These are phyloP conservation scores for Biston betularia DNA, from an alignment of 2,888 invertebrate species.

Conservation along the genomic window DNA sequence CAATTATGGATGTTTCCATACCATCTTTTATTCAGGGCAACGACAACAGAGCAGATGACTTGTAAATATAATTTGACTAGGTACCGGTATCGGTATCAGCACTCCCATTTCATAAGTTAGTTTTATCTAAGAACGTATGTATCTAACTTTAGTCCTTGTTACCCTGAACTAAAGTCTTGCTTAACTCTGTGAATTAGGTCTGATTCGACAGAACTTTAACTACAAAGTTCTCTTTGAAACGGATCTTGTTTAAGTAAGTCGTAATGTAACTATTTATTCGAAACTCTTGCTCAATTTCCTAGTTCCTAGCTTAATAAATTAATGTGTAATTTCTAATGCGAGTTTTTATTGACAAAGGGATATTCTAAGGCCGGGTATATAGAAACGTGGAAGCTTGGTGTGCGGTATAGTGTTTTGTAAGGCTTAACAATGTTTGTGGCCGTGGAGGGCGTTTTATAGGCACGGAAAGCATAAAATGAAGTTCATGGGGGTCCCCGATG, in stretches of 20 bases:
- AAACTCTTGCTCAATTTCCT: constrained; percentile 37
- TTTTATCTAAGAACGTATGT: neutral
- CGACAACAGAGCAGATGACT: constrained; percentile 37
- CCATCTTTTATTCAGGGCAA: constrained; percentile 49
- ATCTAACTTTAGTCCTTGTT: constrained; percentile 59
- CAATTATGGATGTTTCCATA: constrained; percentile 1
- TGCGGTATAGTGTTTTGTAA: constrained; percentile 39
- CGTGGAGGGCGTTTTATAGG: constrained; percentile 44
- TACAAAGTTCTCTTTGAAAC: constrained; percentile 61
- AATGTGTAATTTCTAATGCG: constrained; percentile 21
- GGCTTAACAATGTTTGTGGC: constrained; percentile 34
- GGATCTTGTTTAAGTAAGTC: constrained; percentile 43
- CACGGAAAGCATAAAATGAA: constrained; percentile 47
- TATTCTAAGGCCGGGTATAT: constrained; percentile 19
- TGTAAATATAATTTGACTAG: constrained; percentile 33
- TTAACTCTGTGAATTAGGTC: constrained; percentile 26
- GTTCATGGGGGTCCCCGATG: constrained; percentile 50
- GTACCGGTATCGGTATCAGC: constrained; percentile 2
- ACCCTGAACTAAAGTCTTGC: constrained; percentile 54
- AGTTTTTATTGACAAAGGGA: constrained; percentile 25
- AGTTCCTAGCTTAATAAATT: constrained; percentile 43
- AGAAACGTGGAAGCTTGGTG: constrained; percentile 41
- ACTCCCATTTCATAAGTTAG: constrained; percentile 12
- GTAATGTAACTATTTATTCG: constrained; percentile 11
- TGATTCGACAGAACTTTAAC: constrained; percentile 63